A percentile compares a stretch with the other conserved stretches of the same genome.
Conservation (phyloP, 2,888 invertebrate genomes). For the Archaeoteleia sp. region DNA sequence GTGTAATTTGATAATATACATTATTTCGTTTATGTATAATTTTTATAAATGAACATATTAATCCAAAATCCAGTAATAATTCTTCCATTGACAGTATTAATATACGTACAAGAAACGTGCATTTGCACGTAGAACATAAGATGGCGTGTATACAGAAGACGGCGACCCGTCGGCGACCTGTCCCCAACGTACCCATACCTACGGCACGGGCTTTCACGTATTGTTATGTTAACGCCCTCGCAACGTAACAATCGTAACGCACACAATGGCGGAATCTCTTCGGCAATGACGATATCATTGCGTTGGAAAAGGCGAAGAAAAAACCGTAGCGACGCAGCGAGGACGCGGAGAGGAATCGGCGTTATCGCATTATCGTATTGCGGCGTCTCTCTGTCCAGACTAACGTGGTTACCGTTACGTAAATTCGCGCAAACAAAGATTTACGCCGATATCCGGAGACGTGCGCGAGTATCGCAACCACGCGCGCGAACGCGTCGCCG, state of each 20-base stretch:
- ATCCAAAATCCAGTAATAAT: too few relatives aligned
- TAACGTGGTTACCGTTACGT: conserved; percentile 65
- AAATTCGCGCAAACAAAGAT: conserved; percentile 68
- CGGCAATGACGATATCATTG: conserved; percentile 46
- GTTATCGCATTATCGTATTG: conserved; percentile 71
- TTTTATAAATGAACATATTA: too few relatives aligned
- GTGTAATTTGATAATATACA: too few relatives aligned
- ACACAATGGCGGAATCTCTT: conserved; percentile 67
- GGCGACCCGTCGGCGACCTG: conserved; percentile 49
- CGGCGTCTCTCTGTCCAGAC: conserved; percentile 71
- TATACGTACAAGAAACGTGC: conserved; percentile 2
- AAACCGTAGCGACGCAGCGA: conserved; percentile 31
- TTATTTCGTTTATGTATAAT: too few relatives aligned
- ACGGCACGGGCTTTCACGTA: conserved; percentile 59
- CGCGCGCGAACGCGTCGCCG: conserved; percentile 28
- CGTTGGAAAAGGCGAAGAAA: conserved; percentile 42
- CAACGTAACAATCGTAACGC: conserved; percentile 70
- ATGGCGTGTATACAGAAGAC: conserved; percentile 41
- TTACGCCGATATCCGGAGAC: conserved; percentile 61
- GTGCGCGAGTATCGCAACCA: conserved; percentile 8
- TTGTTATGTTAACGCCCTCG: conserved; percentile 72
- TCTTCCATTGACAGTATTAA: too few relatives aligned
- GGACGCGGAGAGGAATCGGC: conserved; percentile 47
- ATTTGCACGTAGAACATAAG: conserved; percentile 46
- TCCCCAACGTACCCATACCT: conserved; percentile 35